A percentile compares a stretch with the other conserved stretches of the same genome.
These are phyloP conservation scores for Python bivittatus DNA, from an alignment of 2,113 vertebrate genomes.

Conservation along the genomic window DNA sequence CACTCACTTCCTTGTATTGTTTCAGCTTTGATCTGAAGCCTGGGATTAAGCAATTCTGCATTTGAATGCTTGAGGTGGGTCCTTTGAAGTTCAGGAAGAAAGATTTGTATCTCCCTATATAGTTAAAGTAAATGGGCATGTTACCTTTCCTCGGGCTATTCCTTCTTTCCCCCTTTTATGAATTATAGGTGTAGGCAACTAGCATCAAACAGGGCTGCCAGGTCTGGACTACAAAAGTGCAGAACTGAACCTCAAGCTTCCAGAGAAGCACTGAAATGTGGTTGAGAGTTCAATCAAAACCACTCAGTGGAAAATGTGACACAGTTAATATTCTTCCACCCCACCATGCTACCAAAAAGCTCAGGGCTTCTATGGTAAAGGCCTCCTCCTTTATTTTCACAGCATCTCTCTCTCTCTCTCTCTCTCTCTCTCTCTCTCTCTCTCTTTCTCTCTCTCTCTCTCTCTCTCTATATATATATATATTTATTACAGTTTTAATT, in stretches of 20 bases:
- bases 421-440: too few species aligned
- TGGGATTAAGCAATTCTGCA: not conserved
- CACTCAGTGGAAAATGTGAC: not conserved
- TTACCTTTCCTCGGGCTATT: not conserved
- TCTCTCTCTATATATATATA: too few species aligned
- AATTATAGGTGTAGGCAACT: not conserved
- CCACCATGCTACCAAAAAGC: not conserved
- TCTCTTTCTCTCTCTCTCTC: too few species aligned
- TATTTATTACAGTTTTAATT: too few species aligned
- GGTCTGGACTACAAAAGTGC: not conserved
- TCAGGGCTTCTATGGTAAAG: not conserved
- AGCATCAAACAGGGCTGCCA: not conserved
- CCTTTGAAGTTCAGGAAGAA: not conserved
- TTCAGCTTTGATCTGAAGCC: not conserved
- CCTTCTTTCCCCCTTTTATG: not conserved
- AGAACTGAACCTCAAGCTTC: not conserved
- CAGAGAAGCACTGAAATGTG: not conserved
- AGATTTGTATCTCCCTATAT: not conserved
- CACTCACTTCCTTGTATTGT: not conserved
- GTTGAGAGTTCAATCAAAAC: not conserved
- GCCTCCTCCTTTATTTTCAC: not conserved
- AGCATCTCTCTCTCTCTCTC: too few species aligned
- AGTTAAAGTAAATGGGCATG: not conserved
- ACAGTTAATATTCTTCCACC: not conserved
- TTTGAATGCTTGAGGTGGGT: not conserved